phyloP scores from a whole-genome alignment of 2,888 invertebrate genomes.

The Sepiola atlantica region DNA sequence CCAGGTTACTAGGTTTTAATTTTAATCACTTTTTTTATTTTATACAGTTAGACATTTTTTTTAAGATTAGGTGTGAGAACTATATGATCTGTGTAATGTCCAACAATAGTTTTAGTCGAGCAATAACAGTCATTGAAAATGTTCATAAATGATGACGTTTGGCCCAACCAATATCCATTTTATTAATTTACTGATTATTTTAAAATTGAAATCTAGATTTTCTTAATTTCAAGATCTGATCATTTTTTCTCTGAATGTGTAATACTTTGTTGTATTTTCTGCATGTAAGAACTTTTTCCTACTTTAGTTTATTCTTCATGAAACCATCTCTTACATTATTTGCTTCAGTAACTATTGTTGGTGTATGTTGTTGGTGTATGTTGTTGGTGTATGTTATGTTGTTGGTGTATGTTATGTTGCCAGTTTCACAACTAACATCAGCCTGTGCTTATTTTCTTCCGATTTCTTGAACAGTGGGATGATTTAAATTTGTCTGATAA shows the following conservation, averaged over 20 bases:
- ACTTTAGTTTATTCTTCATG: neutral
- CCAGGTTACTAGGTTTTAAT: too few relatives aligned
- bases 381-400: neutral
- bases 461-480: conserved; percentile 47
- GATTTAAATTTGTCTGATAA: conserved; percentile 57
- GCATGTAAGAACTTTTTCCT: neutral
- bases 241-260: neutral
- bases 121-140: neutral
- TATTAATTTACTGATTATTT: neutral
- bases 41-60: too few relatives aligned
- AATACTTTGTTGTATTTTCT: neutral
- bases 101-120: too few relatives aligned
- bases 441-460: conserved; percentile 47
- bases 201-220: neutral
- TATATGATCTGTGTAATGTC: too few relatives aligned
- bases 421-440: conserved; percentile 42
- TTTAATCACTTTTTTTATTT: too few relatives aligned
- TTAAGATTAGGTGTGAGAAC: too few relatives aligned
- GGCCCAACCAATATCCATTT: too few relatives aligned
- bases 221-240: neutral
- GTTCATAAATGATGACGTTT: too few relatives aligned
- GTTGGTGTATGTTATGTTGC: conserved; percentile 34
- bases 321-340: neutral
- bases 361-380: too few relatives aligned
- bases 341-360: neutral